These are phyloP conservation scores for Cataglyphis cursor DNA, from an alignment of 2,888 invertebrate species.

Conservation along the genomic window DNA sequence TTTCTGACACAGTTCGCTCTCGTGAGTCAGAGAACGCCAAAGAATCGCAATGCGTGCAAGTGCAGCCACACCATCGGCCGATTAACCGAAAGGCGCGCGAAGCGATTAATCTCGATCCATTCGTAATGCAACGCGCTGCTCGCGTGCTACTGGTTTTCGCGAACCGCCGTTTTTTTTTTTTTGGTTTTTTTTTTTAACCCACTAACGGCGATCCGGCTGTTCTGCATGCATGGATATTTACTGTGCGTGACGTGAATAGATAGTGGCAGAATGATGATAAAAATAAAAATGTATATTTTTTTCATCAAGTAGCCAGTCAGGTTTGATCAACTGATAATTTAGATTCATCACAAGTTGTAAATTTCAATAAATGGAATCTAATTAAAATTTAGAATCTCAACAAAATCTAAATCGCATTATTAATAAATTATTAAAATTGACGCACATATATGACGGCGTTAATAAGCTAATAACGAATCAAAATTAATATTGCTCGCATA, in stretches of 20 bases:
- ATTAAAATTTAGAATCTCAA: background rate
- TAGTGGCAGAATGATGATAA: background rate
- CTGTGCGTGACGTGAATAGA: conserved; percentile 15
- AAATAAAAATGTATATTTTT: background rate
- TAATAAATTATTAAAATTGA: conserved; percentile 6
- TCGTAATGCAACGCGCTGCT: conserved; percentile 27
- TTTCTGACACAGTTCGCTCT: conserved; percentile 64
- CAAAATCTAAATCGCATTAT: background rate
- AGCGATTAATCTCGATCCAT: conserved; percentile 45
- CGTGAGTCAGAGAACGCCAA: conserved; percentile 58
- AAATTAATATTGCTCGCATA: background rate
- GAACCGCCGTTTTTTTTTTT: conserved; percentile 13
- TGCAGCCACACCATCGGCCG: conserved; percentile 29
- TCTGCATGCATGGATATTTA: background rate
- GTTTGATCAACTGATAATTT: background rate
- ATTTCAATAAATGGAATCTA: background rate
- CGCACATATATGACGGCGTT: background rate
- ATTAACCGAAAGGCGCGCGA: conserved; percentile 42
- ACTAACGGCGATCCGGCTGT: conserved; percentile 24
- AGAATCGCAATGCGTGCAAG: conserved; percentile 42
- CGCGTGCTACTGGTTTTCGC: conserved; percentile 36
- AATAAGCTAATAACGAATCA: background rate
- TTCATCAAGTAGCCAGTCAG: background rate
- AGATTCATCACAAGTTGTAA: background rate
- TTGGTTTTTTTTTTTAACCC: conserved; percentile 15